Evolutionary conservation across 2,113 vertebrate species (phyloP), one percentile per base, ranked within the genome.

Genomic region (Numida meleagris): DNA sequence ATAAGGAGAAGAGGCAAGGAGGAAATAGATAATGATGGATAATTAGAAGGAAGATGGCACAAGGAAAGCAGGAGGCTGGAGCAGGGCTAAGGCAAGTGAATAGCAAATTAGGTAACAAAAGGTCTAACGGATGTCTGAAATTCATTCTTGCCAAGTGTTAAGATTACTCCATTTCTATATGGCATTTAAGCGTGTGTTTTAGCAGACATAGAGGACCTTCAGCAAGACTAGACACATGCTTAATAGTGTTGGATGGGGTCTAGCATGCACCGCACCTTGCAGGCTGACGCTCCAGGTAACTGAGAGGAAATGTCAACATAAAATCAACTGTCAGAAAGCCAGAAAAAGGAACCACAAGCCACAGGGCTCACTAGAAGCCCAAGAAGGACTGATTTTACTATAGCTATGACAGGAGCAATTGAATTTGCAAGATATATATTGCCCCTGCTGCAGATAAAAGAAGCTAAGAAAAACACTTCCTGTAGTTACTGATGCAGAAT

Each of bases 131-230:
- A 48, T 17, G 65, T 90, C 75, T 91, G 79, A 87, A 87, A 88
- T 18, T 43, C 55, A 61, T 8, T 57, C 68, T 67, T 90, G 51
- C 65, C 79, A 89, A 88, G 12, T 17, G 23, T 23, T 77, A 75
- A 48, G 62, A 87, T 79, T 76, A 67, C 36, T 92, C 45, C 29
- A 33, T 70, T 94, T 73, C 61, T 80, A 13, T 34, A 43, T 81
- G 94, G 68, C 82, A 86, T 46, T 90, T 94, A 86, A 86, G 82
- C 79, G 78, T 71, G 61, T 86, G 72, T 77, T 93, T 77, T 73
- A 95, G 51, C 25, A 71, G 51, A 77, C 23, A 31, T 23, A 33
- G 59, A 88, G 50, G 29, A 55, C 34, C 68, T 91, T 85, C 72
- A 93, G 84, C 51, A 85, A 55, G 65, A 71, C 46, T 36, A 46